These are phyloP conservation scores for Chydorus sphaericus DNA, from an alignment of 2,888 invertebrate genomes.

Conservation along the genomic window DNA sequence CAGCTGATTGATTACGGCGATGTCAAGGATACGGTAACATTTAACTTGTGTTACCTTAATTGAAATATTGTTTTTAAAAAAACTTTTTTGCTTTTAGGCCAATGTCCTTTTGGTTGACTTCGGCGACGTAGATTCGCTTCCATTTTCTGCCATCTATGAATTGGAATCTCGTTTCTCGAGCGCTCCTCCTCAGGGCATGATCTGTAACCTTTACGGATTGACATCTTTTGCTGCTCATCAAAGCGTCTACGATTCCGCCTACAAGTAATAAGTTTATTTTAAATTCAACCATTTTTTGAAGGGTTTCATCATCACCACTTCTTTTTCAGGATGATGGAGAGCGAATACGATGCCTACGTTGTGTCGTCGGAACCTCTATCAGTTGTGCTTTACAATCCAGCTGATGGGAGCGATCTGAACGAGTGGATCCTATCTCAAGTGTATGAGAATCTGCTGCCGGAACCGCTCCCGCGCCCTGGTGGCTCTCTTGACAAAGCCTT, in stretches of 20 bases:
- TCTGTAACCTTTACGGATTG: background rate
- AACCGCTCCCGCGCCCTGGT: too few species aligned
- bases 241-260: too few species aligned
- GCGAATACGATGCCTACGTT: background rate
- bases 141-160: background rate
- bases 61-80: background rate
- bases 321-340: too few species aligned
- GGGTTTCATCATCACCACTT: too few species aligned
- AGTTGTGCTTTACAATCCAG: background rate
- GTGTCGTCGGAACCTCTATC: background rate
- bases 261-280: too few species aligned
- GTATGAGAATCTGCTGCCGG: background rate
- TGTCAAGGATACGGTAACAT: background rate
- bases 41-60: too few species aligned
- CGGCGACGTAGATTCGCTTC: background rate
- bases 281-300: background rate
- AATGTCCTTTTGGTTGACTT: background rate
- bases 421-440: background rate
- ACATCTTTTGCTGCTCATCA: background rate
- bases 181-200: background rate
- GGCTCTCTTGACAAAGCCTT: too few species aligned
- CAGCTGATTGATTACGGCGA: background rate
- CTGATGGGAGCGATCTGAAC: background rate
- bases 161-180: background rate
- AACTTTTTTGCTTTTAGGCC: background rate